These are phyloP conservation scores for Pollimyrus isidori DNA, from an alignment of 2,113 vertebrate genomes.

Conservation along the genomic window DNA sequence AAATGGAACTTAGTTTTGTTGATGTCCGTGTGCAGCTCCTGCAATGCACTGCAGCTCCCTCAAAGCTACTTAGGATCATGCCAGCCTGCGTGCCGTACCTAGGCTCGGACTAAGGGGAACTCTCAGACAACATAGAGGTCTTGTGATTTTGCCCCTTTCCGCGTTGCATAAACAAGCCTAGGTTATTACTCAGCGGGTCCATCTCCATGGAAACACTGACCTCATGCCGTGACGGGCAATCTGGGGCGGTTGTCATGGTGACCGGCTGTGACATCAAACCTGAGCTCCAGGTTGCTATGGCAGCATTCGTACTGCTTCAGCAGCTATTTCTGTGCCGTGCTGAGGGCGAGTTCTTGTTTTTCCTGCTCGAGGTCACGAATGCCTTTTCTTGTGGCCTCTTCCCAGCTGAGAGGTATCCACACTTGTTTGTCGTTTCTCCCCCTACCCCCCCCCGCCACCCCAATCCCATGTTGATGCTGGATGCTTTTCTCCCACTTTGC, in stretches of 20 bases:
- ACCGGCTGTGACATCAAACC: conserved; percentile 35
- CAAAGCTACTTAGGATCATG: not conserved
- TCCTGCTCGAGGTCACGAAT: not conserved
- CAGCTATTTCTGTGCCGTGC: conserved; percentile 20
- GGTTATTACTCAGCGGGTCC: conserved; percentile 58
- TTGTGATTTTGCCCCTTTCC: conserved; percentile 24
- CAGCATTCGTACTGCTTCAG: conserved; percentile 16
- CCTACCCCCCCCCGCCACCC: too few relatives aligned
- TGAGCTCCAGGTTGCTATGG: conserved; percentile 28
- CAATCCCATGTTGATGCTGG: not conserved
- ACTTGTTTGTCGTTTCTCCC: not conserved
- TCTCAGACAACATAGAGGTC: not conserved
- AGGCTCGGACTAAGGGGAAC: not conserved
- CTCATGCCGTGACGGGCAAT: conserved; percentile 50
- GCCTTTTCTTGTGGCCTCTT: not conserved
- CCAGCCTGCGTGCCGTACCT: not conserved
- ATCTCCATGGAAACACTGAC: conserved; percentile 63
- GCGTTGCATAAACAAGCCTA: conserved; percentile 49
- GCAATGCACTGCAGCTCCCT: not conserved
- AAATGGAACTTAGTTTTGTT: not conserved
- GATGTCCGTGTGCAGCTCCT: not conserved
- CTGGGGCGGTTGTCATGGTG: conserved; percentile 48
- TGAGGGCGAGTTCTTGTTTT: conserved; percentile 14
- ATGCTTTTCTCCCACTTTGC: not conserved
- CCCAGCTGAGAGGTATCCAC: not conserved